Evolutionary conservation across 2,113 vertebrate genomes (phyloP).

Genomic region (Halichoeres trimaculatus): DNA sequence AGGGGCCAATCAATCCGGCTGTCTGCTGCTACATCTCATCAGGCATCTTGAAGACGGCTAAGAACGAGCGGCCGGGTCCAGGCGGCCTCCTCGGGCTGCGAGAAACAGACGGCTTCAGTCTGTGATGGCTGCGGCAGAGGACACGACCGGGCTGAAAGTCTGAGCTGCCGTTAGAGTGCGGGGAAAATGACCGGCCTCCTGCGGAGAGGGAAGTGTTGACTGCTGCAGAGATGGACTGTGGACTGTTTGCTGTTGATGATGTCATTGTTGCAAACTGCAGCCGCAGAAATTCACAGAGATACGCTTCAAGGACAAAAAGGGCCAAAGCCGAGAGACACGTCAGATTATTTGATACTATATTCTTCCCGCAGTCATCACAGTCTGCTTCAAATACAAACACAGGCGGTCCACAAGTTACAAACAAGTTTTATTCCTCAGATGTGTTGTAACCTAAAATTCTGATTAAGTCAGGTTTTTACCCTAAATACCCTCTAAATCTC

Average conservation of each 20-base stretch:
- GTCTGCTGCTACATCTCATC: slow-evolving; percentile 74
- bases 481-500: too few relatives aligned
- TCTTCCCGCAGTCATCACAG: background rate
- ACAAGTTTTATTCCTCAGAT: too few relatives aligned
- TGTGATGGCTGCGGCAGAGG: slow-evolving; percentile 35
- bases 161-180: slow-evolving; percentile 13
- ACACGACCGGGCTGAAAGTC: slow-evolving; percentile 16
- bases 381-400: too few relatives aligned
- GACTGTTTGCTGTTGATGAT: background rate
- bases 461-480: too few relatives aligned
- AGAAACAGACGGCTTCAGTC: slow-evolving; percentile 26
- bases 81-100: slow-evolving; percentile 41
- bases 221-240: background rate
- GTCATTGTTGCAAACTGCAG: background rate
- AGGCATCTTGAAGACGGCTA: slow-evolving; percentile 58
- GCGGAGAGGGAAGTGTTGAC: background rate
- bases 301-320: background rate
- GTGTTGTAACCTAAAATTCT: too few relatives aligned
- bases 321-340: too few relatives aligned
- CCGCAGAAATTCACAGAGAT: background rate
- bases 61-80: slow-evolving; percentile 53
- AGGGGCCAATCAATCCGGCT: slow-evolving; percentile 75
- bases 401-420: too few relatives aligned
- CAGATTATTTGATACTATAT: background rate
- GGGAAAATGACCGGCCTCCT: slow-evolving; percentile 5